These are phyloP conservation scores for Drepana arcuata DNA, from an alignment of 1,140 invertebrate species.

Conservation along the genomic window DNA sequence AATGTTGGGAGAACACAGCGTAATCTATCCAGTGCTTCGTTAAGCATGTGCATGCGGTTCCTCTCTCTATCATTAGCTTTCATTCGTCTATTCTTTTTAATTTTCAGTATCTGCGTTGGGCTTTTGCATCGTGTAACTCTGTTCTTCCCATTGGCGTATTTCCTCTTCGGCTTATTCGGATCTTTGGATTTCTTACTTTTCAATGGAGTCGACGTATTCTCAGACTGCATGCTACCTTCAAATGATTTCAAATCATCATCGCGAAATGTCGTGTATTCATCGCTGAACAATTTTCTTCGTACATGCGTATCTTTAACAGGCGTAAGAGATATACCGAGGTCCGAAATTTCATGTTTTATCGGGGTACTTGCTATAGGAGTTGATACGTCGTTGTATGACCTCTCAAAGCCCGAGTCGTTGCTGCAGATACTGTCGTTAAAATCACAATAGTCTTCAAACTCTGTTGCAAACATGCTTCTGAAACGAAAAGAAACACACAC, in stretches of 20 bases:
- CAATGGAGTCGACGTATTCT: constrained; percentile 64
- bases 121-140: constrained; percentile 77
- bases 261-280: constrained; percentile 32
- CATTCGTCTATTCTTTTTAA: constrained; percentile 88
- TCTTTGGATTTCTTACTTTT: constrained; percentile 62
- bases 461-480: constrained; percentile 49
- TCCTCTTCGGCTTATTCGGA: constrained; percentile 72
- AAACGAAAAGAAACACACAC: constrained; percentile 28
- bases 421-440: constrained; percentile 80
- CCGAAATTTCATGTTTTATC: constrained; percentile 39
- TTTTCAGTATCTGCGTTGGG: constrained; percentile 80
- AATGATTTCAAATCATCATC: constrained; percentile 36
- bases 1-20: constrained; percentile 88
- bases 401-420: constrained; percentile 79
- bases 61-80: constrained; percentile 97
- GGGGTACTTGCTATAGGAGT: constrained; percentile 39
- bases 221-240: constrained; percentile 27
- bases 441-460: constrained; percentile 63
- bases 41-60: constrained; percentile 97
- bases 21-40: constrained; percentile 92
- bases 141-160: constrained; percentile 78
- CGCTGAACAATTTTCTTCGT: constrained; percentile 50
- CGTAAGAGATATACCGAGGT: constrained; percentile 43
- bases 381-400: constrained; percentile 36
- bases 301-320: constrained; percentile 29